Base-by-base conservation (phyloP, 1,140 invertebrate genomes). In the Caerostris darwini region DNA sequence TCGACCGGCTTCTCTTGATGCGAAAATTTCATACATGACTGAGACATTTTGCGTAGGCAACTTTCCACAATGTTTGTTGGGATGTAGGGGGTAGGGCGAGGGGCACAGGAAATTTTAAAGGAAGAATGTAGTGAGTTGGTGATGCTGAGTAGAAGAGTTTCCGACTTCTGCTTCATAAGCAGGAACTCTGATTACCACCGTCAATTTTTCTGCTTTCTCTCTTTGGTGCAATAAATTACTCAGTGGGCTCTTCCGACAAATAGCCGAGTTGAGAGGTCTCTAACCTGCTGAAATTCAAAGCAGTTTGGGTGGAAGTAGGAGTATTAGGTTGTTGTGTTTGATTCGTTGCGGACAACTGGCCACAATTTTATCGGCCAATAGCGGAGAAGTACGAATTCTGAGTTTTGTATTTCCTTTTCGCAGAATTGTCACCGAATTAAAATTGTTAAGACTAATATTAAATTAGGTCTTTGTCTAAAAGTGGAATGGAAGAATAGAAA, bases 171-270 rank as follows among this genome's bases (percentile, higher is more conserved):
- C 71, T 50, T 77, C 71, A 77, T 77, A 77, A 77, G 71, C 19
- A 77, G 71, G 53, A 77, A 77, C 19, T 77, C 71, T 53, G 71
- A 77, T 77, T 77, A 77, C 71, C 14, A 77, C 34, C 34, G 71
- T 77, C 53, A 77, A 77, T 77, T 77, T 77, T 77, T 77, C 71
- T 77, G 71, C 34, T 17, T 14, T 67, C n/a, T 67, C 34, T 53
- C 71, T 77, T 34, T 50, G 2, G 71, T 77, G 71, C 50, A 77
- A 77, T 77, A 77, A 77, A 77, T 77, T 77, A 77, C 50, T 77
- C 71, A 77, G 71, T 34, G 14, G 50, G 8, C 34, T 10, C 19
- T 50, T 77, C 71, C 71, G 34, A 34, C 34, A 77, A 50, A 6
- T 7, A 77, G 69, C 7, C 50, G 69, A 77, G 3, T 77, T 50